A percentile compares a stretch with the other conserved stretches of the same genome.
Evolutionary conservation across 2,113 vertebrate species (phyloP).

Genomic region (Gracilinanus agilis): DNA sequence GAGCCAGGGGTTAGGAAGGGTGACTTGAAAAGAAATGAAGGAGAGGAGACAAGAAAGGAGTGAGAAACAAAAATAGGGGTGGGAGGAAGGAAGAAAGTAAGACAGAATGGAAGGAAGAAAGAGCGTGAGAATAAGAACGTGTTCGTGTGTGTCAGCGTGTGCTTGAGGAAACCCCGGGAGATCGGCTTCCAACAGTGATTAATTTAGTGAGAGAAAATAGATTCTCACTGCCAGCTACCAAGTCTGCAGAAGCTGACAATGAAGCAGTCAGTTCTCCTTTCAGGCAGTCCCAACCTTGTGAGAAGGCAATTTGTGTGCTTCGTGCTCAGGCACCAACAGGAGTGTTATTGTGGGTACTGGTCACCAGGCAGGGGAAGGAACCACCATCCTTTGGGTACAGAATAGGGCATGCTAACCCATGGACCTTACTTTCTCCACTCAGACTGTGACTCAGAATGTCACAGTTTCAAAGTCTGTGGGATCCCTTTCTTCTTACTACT

Average conservation of each 20-base stretch:
- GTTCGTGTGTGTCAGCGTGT: neutral
- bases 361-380: neutral
- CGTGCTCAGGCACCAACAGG: neutral
- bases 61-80: neutral
- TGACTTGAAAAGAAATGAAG: neutral
- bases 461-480: neutral
- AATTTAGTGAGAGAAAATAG: slow-evolving; percentile 71
- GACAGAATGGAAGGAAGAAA: neutral
- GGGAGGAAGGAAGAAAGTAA: neutral
- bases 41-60: neutral
- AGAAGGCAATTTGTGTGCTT: slow-evolving; percentile 22
- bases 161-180: slow-evolving; percentile 51
- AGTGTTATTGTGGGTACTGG: neutral
- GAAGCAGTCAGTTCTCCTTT: slow-evolving; percentile 29
- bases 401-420: fast-evolving
- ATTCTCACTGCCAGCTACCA: slow-evolving; percentile 50
- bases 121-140: neutral
- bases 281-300: neutral
- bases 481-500: fast-evolving
- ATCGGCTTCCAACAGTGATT: slow-evolving; percentile 58
- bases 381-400: neutral
- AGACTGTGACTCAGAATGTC: neutral
- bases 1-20: neutral
- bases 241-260: slow-evolving; percentile 37
- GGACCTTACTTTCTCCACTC: neutral